Base-by-base conservation (phyloP, 2,888 invertebrate species). In the Andrena bicolor region DNA sequence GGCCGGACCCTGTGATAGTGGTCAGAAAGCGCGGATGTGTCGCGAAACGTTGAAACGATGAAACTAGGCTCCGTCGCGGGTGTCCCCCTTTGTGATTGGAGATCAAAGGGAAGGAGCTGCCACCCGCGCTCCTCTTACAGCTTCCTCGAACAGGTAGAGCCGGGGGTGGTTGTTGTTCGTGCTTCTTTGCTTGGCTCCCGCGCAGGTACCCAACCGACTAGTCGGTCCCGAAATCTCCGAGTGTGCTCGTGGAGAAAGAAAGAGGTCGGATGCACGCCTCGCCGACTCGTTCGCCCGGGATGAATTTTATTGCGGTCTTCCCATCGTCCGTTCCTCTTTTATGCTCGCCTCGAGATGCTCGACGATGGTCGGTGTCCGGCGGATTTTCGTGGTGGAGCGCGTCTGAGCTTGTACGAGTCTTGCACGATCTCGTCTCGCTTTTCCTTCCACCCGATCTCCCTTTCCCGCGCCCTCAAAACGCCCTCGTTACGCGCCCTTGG, bases 251-350 rank as follows among this genome's bases (percentile, higher is more conserved):
- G 23, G 30, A 41, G 74, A 20, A 89, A 82, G 84, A 85, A 88
- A 80, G 83, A 88, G 83, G 86, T 85, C 85, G 88, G 85, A 89
- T 88, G 89, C 88, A 88, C 82, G 88, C 85, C 85, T 86, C 82
- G 84, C 3, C 68, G 83, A 82, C 68, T 79, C 84, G 82, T 84
- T 83, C 83, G 16, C 80, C 23, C 53, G 53, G 71, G 79, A 79
- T 82, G 79, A 86, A 84, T 88, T 86, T 83, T 83, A 82, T 83
- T 71, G 79, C 60, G 58, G 53, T 63, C 65, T 68, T 71, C 20
- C 60, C 66, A 56, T 61, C 73, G 53, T 1, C 41, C 69, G 26
- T 48, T 32, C 32, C 69, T 32, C 69, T 53, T 64, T 69, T 72
- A 20, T 69, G 26, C 32, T 28, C 26, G 20, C 5, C 13, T n/a